Base-by-base conservation (phyloP, 53 echinoderm and acorn worm species). In the Temnopleurus reevesii region DNA sequence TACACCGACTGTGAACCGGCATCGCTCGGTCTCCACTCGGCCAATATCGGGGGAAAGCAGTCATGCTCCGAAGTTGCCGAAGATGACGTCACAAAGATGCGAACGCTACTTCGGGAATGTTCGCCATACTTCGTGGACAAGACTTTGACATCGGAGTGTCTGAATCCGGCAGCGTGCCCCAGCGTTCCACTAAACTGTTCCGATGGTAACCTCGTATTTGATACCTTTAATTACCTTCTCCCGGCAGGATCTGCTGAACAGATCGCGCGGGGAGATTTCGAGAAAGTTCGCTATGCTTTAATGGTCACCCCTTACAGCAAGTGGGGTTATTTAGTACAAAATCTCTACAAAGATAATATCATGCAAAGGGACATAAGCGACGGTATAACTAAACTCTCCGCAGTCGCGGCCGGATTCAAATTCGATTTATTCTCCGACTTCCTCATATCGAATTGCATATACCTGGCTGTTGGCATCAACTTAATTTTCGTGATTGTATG, bases 321-420 rank as follows among this genome's bases (percentile, higher is more conserved):
- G 43, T 60, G 45, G 25, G 89, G 92, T 27, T 47, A 38, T 17
- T 84, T 90, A 35, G 61, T 89, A 59, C 84, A 81, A 45, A 66
- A 91, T 30, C 84, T 94, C 34, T 96, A 94, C 71, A 92, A 94
- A 28, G 92, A 94, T 19, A 89, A 92, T 55, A 91, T 96, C 56
- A 58, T 87, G 77, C 76, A 92, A 34, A 76, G 84, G 53, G 55
- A 33, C 4, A 54, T 95, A 2, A 66, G 45, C 57, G 91, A 97
- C 54, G 92, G 90, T 0, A 59, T 90, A 8, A 95, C 95, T 0
- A 59, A 51, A 76, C 87, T 97, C 53, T 89, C 71, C 0, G 97
- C 92, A 18, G 83, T 92, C 5, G 92, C 92, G 17, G 93, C 92
- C 34, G 91, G 91, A 5, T 81, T 95, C 12, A 97, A 97, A 58